Conservation (phyloP, 1,140 invertebrate species). For the Orchesella cincta region DNA sequence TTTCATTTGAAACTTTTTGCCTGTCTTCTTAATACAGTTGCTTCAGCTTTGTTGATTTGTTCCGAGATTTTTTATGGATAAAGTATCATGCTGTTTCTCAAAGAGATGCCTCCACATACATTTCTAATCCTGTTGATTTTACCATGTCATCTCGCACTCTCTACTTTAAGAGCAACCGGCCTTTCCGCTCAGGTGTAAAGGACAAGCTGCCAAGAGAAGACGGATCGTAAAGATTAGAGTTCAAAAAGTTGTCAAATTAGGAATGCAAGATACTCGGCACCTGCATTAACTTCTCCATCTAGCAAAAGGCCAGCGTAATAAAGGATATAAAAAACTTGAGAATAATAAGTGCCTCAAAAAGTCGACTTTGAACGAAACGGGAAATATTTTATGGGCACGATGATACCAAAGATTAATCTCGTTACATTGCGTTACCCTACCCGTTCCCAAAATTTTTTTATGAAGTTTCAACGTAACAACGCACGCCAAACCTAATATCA, state of each 20-base stretch:
- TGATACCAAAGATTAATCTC: constrained; percentile 22
- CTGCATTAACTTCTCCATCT: not conserved
- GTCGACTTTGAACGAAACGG: not conserved
- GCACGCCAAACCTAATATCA: not conserved
- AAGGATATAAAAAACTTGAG: not conserved
- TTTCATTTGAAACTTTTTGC: constrained; percentile 22
- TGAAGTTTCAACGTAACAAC: constrained; percentile 10
- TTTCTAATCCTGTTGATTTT: too few relatives aligned
- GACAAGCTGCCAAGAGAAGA: constrained; percentile 26
- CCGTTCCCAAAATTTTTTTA: constrained; percentile 2
- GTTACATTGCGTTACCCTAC: too few relatives aligned
- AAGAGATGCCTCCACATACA: too few relatives aligned
- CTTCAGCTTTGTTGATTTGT: too few relatives aligned
- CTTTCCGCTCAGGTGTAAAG: constrained; percentile 21
- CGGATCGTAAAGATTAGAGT: constrained; percentile 5
- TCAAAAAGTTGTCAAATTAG: not conserved
- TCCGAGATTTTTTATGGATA: too few relatives aligned
- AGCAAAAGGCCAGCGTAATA: not conserved
- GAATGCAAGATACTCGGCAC: not conserved
- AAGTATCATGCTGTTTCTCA: too few relatives aligned
- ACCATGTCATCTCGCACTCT: too few relatives aligned
- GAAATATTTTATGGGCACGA: constrained; percentile 5
- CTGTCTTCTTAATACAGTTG: too few relatives aligned
- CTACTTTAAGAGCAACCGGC: not conserved
- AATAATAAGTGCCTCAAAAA: not conserved